Percentiles rank a stretch among this genome's conserved stretches.
Conservation (phyloP, 2,888 invertebrate species). For the Scaptomyza flava region DNA sequence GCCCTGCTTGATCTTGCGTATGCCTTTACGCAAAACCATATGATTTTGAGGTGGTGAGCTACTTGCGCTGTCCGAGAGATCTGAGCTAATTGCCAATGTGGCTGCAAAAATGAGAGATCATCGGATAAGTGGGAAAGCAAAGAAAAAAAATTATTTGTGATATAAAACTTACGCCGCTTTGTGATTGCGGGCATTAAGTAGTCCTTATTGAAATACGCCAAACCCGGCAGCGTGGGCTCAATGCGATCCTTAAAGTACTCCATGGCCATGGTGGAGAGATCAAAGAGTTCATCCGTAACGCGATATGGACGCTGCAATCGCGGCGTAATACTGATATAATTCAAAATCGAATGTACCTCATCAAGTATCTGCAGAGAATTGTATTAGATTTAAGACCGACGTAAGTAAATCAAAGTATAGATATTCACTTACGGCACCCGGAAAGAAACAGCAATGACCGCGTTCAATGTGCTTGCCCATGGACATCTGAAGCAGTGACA, state of each 20-base stretch:
- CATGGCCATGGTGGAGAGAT: conserved; percentile 98
- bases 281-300: conserved; percentile 96
- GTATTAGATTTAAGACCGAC: neutral
- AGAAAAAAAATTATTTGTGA: neutral
- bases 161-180: conserved; percentile 75
- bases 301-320: conserved; percentile 94
- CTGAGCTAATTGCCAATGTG: conserved; percentile 81
- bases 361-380: conserved; percentile 89
- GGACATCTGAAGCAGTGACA: conserved; percentile 96
- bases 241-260: conserved; percentile 98
- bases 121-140: too few relatives aligned
- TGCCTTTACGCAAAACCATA: conserved; percentile 93
- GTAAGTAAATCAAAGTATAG: neutral
- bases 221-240: conserved; percentile 94
- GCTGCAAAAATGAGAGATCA: conserved; percentile 74
- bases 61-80: conserved; percentile 79
- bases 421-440: conserved; percentile 90
- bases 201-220: conserved; percentile 94
- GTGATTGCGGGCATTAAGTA: conserved; percentile 86
- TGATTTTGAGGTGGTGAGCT: conserved; percentile 91
- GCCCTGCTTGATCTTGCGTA: conserved; percentile 94
- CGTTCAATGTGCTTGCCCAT: conserved; percentile 97
- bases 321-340: conserved; percentile 92
- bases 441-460: conserved; percentile 97
- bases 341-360: conserved; percentile 94